Evolutionary conservation across 2,888 invertebrate genomes (phyloP).

Genomic region (Mantis religiosa): DNA sequence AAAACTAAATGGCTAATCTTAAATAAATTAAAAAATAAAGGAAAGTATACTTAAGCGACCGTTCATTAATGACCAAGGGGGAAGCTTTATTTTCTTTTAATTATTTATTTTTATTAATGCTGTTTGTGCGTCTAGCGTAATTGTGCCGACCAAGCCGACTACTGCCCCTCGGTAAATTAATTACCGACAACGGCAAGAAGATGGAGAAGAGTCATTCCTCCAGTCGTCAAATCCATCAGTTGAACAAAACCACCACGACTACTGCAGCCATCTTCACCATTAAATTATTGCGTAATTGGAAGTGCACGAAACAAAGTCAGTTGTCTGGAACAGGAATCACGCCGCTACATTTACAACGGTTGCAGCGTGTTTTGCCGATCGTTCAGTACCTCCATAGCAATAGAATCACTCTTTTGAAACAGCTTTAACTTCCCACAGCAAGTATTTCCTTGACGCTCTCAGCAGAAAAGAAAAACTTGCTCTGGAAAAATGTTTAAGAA

Average conservation of each 20-base stretch:
- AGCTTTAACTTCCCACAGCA: not conserved
- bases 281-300: not conserved
- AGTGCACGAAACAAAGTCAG: not conserved
- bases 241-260: not conserved
- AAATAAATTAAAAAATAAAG: not conserved
- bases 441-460: not conserved
- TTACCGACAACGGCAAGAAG: not conserved
- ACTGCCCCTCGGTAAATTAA: conserved; percentile 11
- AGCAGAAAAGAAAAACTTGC: too few species aligned
- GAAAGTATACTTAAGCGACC: not conserved
- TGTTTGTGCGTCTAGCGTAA: not conserved
- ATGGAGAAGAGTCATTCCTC: not conserved
- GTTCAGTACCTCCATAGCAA: not conserved
- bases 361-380: not conserved
- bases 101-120: conserved; percentile 12
- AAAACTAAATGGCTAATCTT: not conserved
- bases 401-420: not conserved
- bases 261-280: not conserved
- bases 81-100: not conserved
- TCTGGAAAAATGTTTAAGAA: too few species aligned
- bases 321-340: not conserved
- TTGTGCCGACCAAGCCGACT: not conserved
- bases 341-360: not conserved
- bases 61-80: not conserved
- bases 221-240: not conserved